phyloP scores from a whole-genome alignment of 1,140 invertebrate genomes.

The Penaeus indicus region DNA sequence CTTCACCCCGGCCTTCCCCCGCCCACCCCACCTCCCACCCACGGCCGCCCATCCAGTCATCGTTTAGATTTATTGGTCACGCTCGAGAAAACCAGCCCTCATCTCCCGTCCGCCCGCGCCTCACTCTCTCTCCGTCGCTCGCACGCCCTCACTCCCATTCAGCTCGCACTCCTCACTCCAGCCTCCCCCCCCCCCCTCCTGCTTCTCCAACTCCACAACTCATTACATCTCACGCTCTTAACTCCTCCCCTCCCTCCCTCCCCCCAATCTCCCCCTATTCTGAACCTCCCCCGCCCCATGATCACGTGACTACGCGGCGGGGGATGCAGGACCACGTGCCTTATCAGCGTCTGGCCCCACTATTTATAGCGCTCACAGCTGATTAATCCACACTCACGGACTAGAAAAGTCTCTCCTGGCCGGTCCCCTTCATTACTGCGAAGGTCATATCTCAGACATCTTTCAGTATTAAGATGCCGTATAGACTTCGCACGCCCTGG shows the following conservation, averaged over 20 bases:
- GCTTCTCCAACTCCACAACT: conserved; percentile 12
- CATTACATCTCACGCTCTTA: conserved; percentile 3
- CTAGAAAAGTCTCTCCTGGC: neutral
- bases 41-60: conserved; percentile 52
- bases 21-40: conserved; percentile 13
- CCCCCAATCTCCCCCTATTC: neutral
- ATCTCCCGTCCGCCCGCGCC: neutral
- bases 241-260: no score
- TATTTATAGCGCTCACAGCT: no score
- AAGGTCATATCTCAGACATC: no score
- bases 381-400: no score
- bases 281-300: no score
- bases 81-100: conserved; percentile 49
- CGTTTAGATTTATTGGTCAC: conserved; percentile 57
- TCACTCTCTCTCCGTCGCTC: conserved; percentile 6
- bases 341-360: no score
- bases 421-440: neutral
- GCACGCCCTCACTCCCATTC: conserved; percentile 9
- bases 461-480: no score
- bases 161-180: neutral
- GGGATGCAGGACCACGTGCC: no score
- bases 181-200: neutral
- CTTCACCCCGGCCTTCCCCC: conserved; percentile 15
- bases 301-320: no score
- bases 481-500: no score